A percentile compares a stretch with the other conserved stretches of the same genome.
Conservation (phyloP, 2,888 invertebrate genomes). For the Xestia rhomboidea region DNA sequence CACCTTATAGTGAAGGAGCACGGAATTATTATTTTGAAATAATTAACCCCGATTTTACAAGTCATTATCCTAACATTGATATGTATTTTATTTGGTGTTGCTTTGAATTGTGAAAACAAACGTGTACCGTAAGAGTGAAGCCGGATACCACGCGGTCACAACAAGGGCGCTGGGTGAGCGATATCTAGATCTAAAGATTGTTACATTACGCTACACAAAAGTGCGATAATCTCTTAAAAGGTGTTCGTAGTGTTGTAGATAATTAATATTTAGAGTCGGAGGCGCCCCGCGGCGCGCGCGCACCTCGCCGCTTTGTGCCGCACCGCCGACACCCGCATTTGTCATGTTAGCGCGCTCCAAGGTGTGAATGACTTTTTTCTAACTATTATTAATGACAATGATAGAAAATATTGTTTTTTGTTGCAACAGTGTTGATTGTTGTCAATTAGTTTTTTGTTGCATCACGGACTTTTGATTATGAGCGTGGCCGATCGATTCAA, state of each 20-base stretch:
- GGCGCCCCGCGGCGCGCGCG: constrained; percentile 87
- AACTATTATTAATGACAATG: constrained; percentile 90
- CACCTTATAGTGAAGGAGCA: neutral
- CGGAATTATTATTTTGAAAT: neutral
- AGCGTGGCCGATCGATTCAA: constrained; percentile 86
- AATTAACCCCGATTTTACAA: neutral
- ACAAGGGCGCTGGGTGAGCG: constrained; percentile 69
- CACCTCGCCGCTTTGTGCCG: constrained; percentile 81
- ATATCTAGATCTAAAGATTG: constrained; percentile 85
- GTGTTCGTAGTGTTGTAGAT: constrained; percentile 88
- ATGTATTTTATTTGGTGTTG: constrained; percentile 7
- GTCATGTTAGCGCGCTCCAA: constrained; percentile 89
- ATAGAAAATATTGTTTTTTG: constrained; percentile 90
- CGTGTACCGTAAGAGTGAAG: constrained; percentile 5
- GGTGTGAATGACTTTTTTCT: constrained; percentile 90
- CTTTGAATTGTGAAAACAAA: constrained; percentile 41
- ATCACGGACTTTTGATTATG: constrained; percentile 82
- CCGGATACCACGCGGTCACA: constrained; percentile 57
- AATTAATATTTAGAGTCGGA: constrained; percentile 89
- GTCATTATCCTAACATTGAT: neutral
- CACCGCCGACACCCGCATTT: constrained; percentile 86
- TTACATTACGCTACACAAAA: constrained; percentile 82
- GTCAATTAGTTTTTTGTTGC: constrained; percentile 89
- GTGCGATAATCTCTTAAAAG: constrained; percentile 89
- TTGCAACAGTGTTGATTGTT: constrained; percentile 88